Evolutionary conservation across 2,797 vertebrate species (phyloP), one percentile per base, ranked within the genome.

Genomic region (Apogon hyalosoma): DNA sequence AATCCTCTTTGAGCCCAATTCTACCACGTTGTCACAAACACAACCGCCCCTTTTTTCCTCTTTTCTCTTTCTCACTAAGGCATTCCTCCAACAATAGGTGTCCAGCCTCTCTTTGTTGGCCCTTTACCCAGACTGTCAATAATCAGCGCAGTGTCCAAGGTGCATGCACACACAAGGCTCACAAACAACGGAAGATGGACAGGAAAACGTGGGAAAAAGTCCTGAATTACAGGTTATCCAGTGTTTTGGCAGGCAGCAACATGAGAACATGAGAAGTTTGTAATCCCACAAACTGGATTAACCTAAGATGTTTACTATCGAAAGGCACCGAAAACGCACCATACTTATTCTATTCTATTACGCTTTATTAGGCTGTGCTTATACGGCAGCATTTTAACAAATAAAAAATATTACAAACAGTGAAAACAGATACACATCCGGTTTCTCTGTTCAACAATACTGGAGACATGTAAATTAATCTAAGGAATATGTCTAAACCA

Each of bases 21-120:
- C 71, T 58, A 91, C 89, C 88, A 88, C 88, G 86, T 88, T 91
- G 88, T 52, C 88, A 86, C 56, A 75, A 82, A 77, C 70, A 58
- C 71, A 57, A 19, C 24, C 73, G 41, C 41, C 68, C 33, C 62
- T 39, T 45, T 36, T 40, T 33, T 14, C 36, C 38, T 28, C 60
- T 41, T 45, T 36, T 40, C 66, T 24, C 39, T 21, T 36, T 73
- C 50, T 58, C 50, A 16, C 54, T 47, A 54, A 69, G 54, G 15
- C 59, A 56, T 75, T 82, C 50, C 16, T 53, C 11, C 14, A 64
- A 88, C 85, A 87, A 81, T 68, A 67, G 74, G 51, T 42, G 33
- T 16, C 2, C 74, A 56, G 50, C 43, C 52, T 70, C 43, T 57
- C 46, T 63, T 57, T 68, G 49, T 68, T 62, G 40, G n/a, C 16